Conservation (phyloP, 2,888 invertebrate species). For the Oxystoma pomonae region DNA sequence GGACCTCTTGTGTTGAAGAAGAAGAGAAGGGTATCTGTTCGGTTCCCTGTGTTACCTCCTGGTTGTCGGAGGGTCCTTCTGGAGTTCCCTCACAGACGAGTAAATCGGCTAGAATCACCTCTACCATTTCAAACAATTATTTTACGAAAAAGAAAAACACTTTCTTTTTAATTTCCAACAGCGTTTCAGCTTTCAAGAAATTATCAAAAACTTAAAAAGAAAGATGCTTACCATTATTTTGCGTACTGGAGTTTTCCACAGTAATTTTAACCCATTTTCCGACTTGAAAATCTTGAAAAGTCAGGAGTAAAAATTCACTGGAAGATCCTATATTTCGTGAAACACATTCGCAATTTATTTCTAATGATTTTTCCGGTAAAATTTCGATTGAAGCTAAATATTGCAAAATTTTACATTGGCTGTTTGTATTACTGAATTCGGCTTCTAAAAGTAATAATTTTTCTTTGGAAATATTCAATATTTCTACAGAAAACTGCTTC, state of each 20-base stretch:
- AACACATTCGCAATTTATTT: conserved; percentile 48
- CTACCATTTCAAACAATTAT: too few species aligned
- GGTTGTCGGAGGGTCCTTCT: too few species aligned
- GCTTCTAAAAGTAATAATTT: conserved; percentile 50
- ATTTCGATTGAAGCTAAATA: conserved; percentile 45
- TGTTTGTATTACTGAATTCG: conserved; percentile 51
- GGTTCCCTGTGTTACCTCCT: too few species aligned
- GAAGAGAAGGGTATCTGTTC: too few species aligned
- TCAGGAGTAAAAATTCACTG: conserved; percentile 58
- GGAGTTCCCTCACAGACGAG: too few species aligned
- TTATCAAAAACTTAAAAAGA: too few species aligned
- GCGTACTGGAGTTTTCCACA: conserved; percentile 35
- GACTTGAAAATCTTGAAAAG: conserved; percentile 59
- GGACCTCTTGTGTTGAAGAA: too few species aligned
- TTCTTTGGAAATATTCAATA: conserved; percentile 48
- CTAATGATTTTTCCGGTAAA: conserved; percentile 8
- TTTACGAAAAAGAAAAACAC: too few species aligned
- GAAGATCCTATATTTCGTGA: conserved; percentile 59
- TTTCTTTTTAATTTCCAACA: too few species aligned
- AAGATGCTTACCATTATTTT: conserved; percentile 2
- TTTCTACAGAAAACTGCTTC: conserved; percentile 47
- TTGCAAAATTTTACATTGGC: conserved; percentile 31
- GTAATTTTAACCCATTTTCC: conserved; percentile 56
- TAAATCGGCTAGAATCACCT: too few species aligned
- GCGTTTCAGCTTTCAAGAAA: too few species aligned